Conservation (phyloP, 2,113 vertebrate genomes). For the Percina caprodes region DNA sequence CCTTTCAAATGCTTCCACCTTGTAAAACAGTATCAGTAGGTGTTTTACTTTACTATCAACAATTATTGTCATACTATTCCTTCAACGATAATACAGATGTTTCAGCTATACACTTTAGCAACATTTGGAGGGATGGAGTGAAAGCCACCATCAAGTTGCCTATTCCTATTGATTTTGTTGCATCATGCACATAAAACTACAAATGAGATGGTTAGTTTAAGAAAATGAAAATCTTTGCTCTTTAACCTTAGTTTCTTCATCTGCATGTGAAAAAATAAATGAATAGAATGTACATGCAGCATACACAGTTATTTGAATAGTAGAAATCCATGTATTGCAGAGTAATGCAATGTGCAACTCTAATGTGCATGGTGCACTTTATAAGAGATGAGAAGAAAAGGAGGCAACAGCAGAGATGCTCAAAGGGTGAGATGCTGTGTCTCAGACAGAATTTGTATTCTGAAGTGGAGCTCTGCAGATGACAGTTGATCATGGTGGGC, state of each 20-base stretch:
- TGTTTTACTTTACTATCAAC: conserved; percentile 9
- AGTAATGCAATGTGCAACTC: too few relatives aligned
- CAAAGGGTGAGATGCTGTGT: conserved; percentile 47
- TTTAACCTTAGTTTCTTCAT: background rate
- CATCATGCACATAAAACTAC: conserved; percentile 8
- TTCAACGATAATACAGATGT: too few relatives aligned
- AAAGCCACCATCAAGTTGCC: background rate
- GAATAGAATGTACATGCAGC: background rate
- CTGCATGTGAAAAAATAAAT: background rate
- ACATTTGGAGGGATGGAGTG: too few relatives aligned
- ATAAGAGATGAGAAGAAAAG: conserved; percentile 32
- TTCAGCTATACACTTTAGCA: too few relatives aligned
- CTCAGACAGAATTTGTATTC: conserved; percentile 70
- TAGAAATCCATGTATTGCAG: conserved; percentile 1
- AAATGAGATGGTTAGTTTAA: background rate
- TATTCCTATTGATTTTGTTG: background rate
- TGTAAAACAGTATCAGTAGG: background rate
- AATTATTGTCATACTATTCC: background rate
- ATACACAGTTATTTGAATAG: background rate
- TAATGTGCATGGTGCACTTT: conserved; percentile 16
- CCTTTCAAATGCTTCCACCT: conserved; percentile 4
- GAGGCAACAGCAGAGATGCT: conserved; percentile 42
- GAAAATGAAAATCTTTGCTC: background rate
- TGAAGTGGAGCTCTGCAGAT: conserved; percentile 67
- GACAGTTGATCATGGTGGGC: conserved; percentile 72